Percentiles rank a stretch among this genome's conserved stretches.
phyloP scores from a whole-genome alignment of 1,140 invertebrate genomes.

The Paramacrobiotus metropolitanus region DNA sequence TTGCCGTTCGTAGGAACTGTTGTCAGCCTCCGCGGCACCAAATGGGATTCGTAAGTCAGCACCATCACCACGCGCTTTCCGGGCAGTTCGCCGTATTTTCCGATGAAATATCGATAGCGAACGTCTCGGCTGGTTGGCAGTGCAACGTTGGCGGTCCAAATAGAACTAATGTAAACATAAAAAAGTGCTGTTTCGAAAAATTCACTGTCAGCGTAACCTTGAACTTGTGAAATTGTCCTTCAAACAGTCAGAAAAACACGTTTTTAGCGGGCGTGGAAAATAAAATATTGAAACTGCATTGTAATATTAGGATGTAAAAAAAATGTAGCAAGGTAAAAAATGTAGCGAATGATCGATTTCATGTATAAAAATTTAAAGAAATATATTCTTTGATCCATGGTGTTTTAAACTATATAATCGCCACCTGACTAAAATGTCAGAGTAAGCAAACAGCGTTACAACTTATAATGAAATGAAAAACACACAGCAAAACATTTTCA shows the following conservation, averaged over 20 bases:
- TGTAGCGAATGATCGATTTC: no score
- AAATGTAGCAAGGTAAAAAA: no score
- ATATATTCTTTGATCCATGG: no score
- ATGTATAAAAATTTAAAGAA: no score
- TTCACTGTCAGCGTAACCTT: no score
- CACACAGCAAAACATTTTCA: no score
- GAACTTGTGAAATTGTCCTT: no score
- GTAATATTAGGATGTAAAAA: not conserved
- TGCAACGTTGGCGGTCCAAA: not conserved
- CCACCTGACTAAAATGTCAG: no score
- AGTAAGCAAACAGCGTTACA: no score
- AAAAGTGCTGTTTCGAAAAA: not conserved
- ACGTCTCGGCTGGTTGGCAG: not conserved
- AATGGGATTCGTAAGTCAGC: not conserved
- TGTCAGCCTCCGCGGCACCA: not conserved
- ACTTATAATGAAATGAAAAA: no score
- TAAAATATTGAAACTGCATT: not conserved
- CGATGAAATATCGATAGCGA: not conserved
- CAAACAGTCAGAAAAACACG: no score
- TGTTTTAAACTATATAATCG: no score
- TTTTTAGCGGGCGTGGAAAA: not conserved
- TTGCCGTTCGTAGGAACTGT: not conserved
- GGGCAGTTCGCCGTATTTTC: not conserved
- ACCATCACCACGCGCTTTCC: not conserved
- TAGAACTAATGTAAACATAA: not conserved